Percentiles rank a stretch among this genome's conserved stretches.
phyloP scores from a whole-genome alignment of 1,140 invertebrate species.

The Sinella curviseta region DNA sequence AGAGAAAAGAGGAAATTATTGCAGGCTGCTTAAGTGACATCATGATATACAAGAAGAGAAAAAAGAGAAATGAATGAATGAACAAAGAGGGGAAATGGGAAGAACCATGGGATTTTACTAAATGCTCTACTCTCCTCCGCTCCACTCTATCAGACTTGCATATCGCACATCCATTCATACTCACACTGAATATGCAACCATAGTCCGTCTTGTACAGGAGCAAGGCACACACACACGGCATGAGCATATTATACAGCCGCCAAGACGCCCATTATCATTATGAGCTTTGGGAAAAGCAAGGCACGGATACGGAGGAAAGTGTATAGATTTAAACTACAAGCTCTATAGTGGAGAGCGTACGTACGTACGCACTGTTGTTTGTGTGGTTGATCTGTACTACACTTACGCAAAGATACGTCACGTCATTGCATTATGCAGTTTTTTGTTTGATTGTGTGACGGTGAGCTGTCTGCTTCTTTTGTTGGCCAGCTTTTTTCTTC shows the following conservation, averaged over 20 bases:
- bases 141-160: too few relatives aligned
- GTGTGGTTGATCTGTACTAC: background rate
- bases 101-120: background rate
- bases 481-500: background rate
- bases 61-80: background rate
- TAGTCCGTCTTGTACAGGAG: background rate
- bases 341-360: too few relatives aligned
- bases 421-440: background rate
- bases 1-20: constrained; percentile 7
- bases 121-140: background rate
- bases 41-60: background rate
- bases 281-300: constrained; percentile 12
- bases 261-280: constrained; percentile 22
- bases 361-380: too few relatives aligned
- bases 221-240: background rate
- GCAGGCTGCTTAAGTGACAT: background rate
- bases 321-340: too few relatives aligned
- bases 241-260: constrained; percentile 12
- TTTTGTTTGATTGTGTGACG: background rate
- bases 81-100: background rate
- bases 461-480: background rate
- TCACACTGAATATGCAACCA: too few relatives aligned
- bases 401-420: background rate
- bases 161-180: too few relatives aligned
- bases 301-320: too few relatives aligned